phyloP scores from a whole-genome alignment of 2,888 invertebrate genomes.

The Drosophila silvestris region DNA sequence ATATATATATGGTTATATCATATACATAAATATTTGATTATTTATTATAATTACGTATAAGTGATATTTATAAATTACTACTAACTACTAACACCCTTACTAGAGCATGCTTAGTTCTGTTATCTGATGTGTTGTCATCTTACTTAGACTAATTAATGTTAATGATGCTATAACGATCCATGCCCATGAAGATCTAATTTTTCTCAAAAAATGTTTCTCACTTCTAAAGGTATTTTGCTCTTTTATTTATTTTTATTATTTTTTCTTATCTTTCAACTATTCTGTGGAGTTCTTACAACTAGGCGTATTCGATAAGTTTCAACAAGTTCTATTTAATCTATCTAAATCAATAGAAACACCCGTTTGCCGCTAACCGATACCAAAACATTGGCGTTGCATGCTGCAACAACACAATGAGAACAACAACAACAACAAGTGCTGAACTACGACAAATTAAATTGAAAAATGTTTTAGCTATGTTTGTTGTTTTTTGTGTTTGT shows the following conservation, averaged over 20 bases:
- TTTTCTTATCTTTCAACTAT: not conserved
- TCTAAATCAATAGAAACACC: constrained; percentile 13
- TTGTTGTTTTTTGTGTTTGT: constrained; percentile 18
- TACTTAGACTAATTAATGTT: not conserved
- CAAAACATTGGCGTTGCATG: constrained; percentile 14
- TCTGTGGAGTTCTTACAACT: not conserved
- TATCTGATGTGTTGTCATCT: not conserved
- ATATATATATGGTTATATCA: no score
- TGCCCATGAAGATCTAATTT: not conserved
- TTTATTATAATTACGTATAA: constrained; percentile 1
- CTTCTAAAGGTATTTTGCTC: not conserved
- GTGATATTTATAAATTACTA: not conserved
- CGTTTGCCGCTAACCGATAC: constrained; percentile 18
- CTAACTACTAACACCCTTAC: no score
- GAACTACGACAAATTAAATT: constrained; percentile 61
- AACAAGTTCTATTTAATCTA: not conserved
- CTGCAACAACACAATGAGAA: constrained; percentile 50
- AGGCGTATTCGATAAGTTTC: not conserved
- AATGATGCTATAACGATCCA: not conserved
- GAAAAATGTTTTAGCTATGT: constrained; percentile 52
- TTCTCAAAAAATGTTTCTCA: not conserved
- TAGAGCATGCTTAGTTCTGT: not conserved
- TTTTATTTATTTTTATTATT: not conserved
- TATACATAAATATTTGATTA: not conserved
- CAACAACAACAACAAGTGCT: constrained; percentile 35